Evolutionary conservation across 2,888 invertebrate genomes (phyloP), one percentile per base, ranked within the genome.

Genomic region (Catocala nupta): DNA sequence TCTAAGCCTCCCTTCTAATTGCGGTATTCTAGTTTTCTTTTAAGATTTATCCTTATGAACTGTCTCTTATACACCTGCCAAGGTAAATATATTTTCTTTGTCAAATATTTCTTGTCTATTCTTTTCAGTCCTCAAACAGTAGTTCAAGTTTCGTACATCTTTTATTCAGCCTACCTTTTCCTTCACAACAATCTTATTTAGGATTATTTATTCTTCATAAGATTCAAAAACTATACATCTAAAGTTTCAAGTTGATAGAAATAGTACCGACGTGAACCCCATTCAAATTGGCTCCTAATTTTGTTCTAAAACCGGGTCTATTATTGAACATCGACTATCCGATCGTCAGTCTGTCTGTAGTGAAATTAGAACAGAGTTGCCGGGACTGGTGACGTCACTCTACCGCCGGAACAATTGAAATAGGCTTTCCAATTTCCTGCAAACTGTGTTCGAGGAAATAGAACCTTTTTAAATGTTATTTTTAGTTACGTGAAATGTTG

Each of bases 351-450:
- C 60, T 60, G 62, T 72, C 63, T 64, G 55, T 70, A 55, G 52
- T 66, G 55, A 68, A 83, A 82, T 83, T 78, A 77, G 80, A 80
- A 77, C 81, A 64, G 67, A 63, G 64, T 68, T 65, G 55, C 48
- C 49, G 56, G 65, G 59, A 47, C 53, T 64, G 36, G 51, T 63
- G 69, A 61, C 69, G 68, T 69, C 55, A 56, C 75, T 73, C 65
- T 73, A 75, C 73, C 75, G 70, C 60, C 75, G 73, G 78, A 81
- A 85, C 87, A 84, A 88, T 85, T 84, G 83, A 81, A 87, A 86
- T 82, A 86, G 85, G 83, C 81, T 84, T 88, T 87, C 75, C 81
- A 86, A 88, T 88, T 88, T 89, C 88, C 89, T 81, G 74, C 70
- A 66, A 78, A 75, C 75, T 75, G 71, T 68, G 70, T 67, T 71